Base-by-base conservation (phyloP, 2,113 vertebrate species). In the Anoura caudifer region DNA sequence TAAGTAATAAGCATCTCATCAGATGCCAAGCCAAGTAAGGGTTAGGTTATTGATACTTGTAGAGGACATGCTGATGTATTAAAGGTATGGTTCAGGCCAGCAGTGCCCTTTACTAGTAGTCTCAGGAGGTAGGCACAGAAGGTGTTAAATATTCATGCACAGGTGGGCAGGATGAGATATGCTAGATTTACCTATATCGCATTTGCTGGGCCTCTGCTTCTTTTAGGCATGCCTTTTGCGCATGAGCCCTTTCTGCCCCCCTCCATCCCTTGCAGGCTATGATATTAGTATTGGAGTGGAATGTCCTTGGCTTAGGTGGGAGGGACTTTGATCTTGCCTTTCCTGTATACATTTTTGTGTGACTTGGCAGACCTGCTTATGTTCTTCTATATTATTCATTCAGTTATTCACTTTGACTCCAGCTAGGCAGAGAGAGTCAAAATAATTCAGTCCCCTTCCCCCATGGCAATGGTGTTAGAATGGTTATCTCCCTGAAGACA, bases 401-500 rank as follows among this genome's bases (percentile, higher is more conserved):
- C 10, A 90, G 1, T 52, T 90, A 82, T 5, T 88, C 43, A 36
- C 2, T 83, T 81, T 93, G 81, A 80, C 38, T 73, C 85, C 67
- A 52, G 33, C 63, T 82, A 94, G 80, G 67, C 45, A 90, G 72
- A 73, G 61, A 69, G 54, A 65, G 54, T 89, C 13, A 56, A 80
- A 80, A 86, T 52, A 92, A 90, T 87, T 90, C 26, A 84, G 19
- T 86, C 28, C 20, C 17, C 1, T 80, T 65, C 20, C 19, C 41
- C 17, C 16, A 77, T 36, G 28, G 56, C 52, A 88, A 70, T 22
- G 65, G 15, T 82, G 14, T 95, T 54, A 69, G 45, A 88, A 31
- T 67, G 61, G n/a, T 95, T 63, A 17, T 95, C 77, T 94, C 36
- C 76, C 73, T 94, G 28, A 88, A 83, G 65, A 91, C 12, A 94